Percentiles rank a stretch among this genome's conserved stretches.
Evolutionary conservation across 2,797 vertebrate genomes (phyloP).

Genomic region (Sphenopsis melanotis): DNA sequence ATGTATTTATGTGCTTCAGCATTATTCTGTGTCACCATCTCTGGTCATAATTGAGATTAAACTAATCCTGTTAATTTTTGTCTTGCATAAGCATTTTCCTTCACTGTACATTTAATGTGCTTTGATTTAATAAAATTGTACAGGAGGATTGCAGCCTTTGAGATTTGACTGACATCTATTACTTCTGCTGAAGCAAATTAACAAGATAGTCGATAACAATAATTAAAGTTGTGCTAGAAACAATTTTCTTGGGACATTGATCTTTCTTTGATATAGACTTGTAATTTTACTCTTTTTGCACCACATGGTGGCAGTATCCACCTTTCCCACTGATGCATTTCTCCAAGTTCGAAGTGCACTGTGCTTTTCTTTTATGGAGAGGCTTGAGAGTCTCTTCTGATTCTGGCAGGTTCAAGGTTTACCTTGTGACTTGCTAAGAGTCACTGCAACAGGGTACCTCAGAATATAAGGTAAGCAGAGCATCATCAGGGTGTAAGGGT

Average conservation of each 20-base stretch:
- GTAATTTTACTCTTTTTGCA: background rate
- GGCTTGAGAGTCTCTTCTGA: background rate
- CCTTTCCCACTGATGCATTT: background rate
- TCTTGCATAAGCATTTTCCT: background rate
- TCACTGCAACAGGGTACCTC: background rate
- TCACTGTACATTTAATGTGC: background rate
- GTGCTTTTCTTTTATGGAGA: background rate
- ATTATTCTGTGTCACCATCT: background rate
- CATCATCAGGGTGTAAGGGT: background rate
- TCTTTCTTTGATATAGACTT: background rate
- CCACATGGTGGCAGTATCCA: conserved; percentile 69
- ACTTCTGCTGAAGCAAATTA: background rate
- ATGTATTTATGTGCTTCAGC: background rate
- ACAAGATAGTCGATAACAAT: background rate
- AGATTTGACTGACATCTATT: background rate
- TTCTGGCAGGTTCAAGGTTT: background rate
- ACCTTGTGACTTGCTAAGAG: background rate
- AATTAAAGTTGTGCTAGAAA: background rate
- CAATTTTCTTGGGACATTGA: background rate
- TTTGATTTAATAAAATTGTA: background rate
- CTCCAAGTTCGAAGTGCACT: background rate
- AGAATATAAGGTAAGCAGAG: background rate
- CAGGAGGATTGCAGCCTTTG: background rate
- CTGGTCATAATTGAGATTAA: background rate
- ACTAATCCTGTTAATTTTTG: background rate